Conservation (phyloP, 92 coral and sea anemone species). For the Bergia sp. region DNA sequence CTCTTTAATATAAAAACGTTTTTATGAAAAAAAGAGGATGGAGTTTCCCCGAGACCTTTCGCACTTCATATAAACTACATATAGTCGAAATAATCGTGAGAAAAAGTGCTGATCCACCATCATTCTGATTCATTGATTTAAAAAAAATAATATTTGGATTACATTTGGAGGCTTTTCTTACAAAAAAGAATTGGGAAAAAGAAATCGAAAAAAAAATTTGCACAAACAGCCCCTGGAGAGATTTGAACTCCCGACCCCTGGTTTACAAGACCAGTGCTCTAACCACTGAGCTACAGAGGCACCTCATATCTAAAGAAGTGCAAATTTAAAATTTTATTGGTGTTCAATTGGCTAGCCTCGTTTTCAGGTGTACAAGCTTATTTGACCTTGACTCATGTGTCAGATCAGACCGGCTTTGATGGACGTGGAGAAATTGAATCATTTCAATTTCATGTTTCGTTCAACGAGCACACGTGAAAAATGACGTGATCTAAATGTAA, state of each 20-base stretch:
- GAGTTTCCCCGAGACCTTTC: no score
- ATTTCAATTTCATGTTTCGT: background rate
- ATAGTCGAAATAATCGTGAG: no score
- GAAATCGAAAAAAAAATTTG: background rate
- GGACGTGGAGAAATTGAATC: background rate
- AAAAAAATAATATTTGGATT: no score
- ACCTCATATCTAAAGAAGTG: no score
- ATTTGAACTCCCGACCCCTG: slow-evolving; percentile 99
- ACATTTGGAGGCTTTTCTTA: no score
- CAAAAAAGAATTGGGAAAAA: no score
- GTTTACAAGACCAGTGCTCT: slow-evolving; percentile 99
- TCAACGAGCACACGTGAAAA: background rate
- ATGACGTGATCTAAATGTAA: background rate
- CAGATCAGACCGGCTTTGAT: background rate
- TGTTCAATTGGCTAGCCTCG: background rate
- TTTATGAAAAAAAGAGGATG: no score
- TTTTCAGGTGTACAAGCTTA: background rate
- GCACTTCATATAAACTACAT: no score
- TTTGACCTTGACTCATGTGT: background rate
- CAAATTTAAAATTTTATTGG: background rate
- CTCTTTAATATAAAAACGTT: no score
- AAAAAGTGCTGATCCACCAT: no score
- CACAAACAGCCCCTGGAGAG: slow-evolving; percentile 86
- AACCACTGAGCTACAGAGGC: slow-evolving; percentile 99
- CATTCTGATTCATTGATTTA: no score